Base-by-base conservation (phyloP, 1,140 invertebrate species). In the Tetragnatha versicolor region DNA sequence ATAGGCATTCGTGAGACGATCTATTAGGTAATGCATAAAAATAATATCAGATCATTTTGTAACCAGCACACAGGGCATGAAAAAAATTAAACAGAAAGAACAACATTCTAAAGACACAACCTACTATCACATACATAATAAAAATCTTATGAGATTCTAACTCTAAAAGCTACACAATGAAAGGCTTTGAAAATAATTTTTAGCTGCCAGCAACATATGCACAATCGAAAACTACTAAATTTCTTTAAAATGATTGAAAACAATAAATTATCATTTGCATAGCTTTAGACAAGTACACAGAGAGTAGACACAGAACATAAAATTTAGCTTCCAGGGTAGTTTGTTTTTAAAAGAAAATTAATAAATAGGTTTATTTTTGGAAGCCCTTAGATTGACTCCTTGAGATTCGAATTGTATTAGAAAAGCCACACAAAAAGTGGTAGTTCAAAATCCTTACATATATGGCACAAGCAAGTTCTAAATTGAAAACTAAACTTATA, bases 91-190 rank as follows among this genome's bases (percentile, higher is more conserved):
- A 58, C 1, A 58, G 20, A 58, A 58, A 33, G 20, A 31, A n/a
- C 55, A 33, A 58, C 3, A 33, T 10, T 33, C 20, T 31, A 58
- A n/a, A 51, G 17, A 6, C 29, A 33, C 55, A 58, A 58, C 17
- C 29, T 58, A 58, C 12, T 2, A n/a, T 33, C 27, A 22, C 55
- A 58, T 33, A 20, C 12, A 33, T 9, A 35, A 33, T 33, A 58
- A 58, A 58, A 58, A 42, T 53, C 22, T 20, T 25, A 58, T 17
- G 55, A 31, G 55, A 33, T 58, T 55, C 20, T 37, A 39, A 63
- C 60, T 37, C 60, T 63, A 39, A 7, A 42, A 63, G 60, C 60
- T 63, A 63, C 60, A 63, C 37, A 31, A 63, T 31, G 55, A 58
- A 58, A 58, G 55, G 55, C 55, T n/a, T 63, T 63, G 9, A 2